Evolutionary conservation across 2,113 vertebrate species (phyloP), one percentile per base, ranked within the genome.

Genomic region (Ciconia maguari): DNA sequence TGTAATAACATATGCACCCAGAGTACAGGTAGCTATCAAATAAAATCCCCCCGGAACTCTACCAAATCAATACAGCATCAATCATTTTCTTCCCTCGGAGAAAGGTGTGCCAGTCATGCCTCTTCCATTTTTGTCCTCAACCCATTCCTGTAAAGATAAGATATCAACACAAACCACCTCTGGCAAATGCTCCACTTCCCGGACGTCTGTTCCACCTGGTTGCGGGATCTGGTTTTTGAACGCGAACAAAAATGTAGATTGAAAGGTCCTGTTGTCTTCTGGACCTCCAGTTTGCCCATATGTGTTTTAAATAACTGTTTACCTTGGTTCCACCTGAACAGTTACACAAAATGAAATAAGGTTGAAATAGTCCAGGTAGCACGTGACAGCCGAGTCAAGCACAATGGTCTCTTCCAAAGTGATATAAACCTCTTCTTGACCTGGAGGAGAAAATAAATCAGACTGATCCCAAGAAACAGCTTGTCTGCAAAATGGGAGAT

Each of bases 321-420:
- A 94, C 93, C 97, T 89, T 92, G 84, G 64, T 91, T 98, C 93
- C 96, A 94, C 79, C 65, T 68, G 89, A 95, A 97, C 91, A 96
- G 90, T 95, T 89, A 96, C 95, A 97, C 95, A 97, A 97, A 97
- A 96, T 48, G 54, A 97, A 95, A 89, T 94, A 97, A 60, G 36
- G 93, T 51, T 97, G 90, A 93, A 93, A 95, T 17, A 93, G 92
- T 97, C 95, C 97, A 94, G 92, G 89, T 91, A 94, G 79, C 76
- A 80, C 30, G 68, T 90, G 83, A 97, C 93, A 96, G 91, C 82
- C 60, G 77, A 88, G 71, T 96, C 86, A 91, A 88, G 80, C 88
- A 80, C 57, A 44, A 77, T 24, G 51, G 29, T 89, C 60, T 97
- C 83, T 89, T 97, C 83, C 94, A 90, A 90, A 92, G 66, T 48